Percentiles rank a stretch among this genome's conserved stretches.
These are phyloP conservation scores for Listronotus oregonensis DNA, from an alignment of 1,140 invertebrate species.

Conservation along the genomic window DNA sequence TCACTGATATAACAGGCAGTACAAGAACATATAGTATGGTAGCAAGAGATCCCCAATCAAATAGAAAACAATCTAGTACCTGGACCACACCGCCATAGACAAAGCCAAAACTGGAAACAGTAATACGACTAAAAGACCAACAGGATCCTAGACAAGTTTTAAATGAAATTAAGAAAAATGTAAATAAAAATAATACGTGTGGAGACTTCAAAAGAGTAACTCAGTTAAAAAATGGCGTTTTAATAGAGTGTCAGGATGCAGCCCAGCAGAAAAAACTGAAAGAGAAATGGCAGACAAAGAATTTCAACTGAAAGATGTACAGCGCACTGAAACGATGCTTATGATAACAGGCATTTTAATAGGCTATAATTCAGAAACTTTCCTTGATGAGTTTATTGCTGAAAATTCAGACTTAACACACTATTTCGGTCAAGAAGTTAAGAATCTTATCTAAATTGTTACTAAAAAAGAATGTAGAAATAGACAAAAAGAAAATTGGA, in stretches of 20 bases:
- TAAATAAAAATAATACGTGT: background rate
- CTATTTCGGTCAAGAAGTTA: background rate
- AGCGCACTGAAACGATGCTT: background rate
- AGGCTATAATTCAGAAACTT: background rate
- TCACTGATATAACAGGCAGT: too few species aligned
- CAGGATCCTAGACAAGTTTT: background rate
- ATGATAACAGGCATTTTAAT: conserved; percentile 1
- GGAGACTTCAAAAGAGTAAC: conserved; percentile 3
- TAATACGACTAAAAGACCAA: too few species aligned
- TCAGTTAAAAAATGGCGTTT: background rate
- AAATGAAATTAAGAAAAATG: background rate
- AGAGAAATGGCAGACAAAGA: too few species aligned
- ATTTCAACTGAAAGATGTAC: too few species aligned
- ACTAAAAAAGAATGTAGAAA: background rate
- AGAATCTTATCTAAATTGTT: background rate
- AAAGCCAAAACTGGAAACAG: too few species aligned
- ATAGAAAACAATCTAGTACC: too few species aligned
- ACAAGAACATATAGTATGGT: too few species aligned
- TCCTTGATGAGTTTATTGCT: background rate
- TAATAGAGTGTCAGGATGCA: too few species aligned
- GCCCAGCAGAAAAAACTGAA: too few species aligned
- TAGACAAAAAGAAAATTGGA: conserved; percentile 1
- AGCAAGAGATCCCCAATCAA: too few species aligned
- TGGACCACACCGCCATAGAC: too few species aligned
- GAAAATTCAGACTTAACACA: too few species aligned